Evolutionary conservation across 2,113 vertebrate genomes (phyloP).

Genomic region (Ancistrus triradiatus): DNA sequence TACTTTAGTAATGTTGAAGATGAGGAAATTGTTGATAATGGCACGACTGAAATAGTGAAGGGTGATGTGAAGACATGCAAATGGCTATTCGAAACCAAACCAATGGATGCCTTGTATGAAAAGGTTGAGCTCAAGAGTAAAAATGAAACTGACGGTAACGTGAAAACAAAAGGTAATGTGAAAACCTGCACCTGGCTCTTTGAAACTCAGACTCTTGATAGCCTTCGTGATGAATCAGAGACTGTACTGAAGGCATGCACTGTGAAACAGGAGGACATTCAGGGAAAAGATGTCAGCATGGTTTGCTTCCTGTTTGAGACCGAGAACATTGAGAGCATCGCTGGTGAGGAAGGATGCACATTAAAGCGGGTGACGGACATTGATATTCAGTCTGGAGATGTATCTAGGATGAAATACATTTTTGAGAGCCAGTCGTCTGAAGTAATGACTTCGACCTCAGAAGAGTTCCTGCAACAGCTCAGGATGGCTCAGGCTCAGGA

Average conservation of each 20-base stretch:
- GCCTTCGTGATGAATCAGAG: slow-evolving; percentile 72
- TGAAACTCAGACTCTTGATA: slow-evolving; percentile 82
- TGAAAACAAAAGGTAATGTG: slow-evolving; percentile 80
- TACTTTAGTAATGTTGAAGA: slow-evolving; percentile 79
- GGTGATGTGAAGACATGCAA: slow-evolving; percentile 86
- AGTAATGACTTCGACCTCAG: slow-evolving; percentile 77
- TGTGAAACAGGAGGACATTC: slow-evolving; percentile 77
- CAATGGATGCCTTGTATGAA: slow-evolving; percentile 84
- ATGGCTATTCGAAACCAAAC: slow-evolving; percentile 91
- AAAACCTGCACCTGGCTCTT: slow-evolving; percentile 87
- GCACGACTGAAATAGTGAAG: slow-evolving; percentile 69
- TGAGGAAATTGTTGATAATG: slow-evolving; percentile 62
- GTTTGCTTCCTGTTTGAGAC: slow-evolving; percentile 86
- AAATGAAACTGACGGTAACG: slow-evolving; percentile 63
- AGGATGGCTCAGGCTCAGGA: slow-evolving; percentile 76
- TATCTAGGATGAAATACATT: slow-evolving; percentile 80
- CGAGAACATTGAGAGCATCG: slow-evolving; percentile 78
- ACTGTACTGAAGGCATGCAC: slow-evolving; percentile 66
- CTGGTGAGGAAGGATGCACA: slow-evolving; percentile 67
- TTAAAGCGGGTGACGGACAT: slow-evolving; percentile 75
- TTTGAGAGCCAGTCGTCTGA: slow-evolving; percentile 84
- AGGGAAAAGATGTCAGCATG: slow-evolving; percentile 78
- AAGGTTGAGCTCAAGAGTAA: slow-evolving; percentile 62
- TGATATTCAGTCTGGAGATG: slow-evolving; percentile 81
- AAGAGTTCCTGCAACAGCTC: slow-evolving; percentile 75